Evolutionary conservation across 2,113 vertebrate genomes (phyloP).

Genomic region (Numida meleagris): DNA sequence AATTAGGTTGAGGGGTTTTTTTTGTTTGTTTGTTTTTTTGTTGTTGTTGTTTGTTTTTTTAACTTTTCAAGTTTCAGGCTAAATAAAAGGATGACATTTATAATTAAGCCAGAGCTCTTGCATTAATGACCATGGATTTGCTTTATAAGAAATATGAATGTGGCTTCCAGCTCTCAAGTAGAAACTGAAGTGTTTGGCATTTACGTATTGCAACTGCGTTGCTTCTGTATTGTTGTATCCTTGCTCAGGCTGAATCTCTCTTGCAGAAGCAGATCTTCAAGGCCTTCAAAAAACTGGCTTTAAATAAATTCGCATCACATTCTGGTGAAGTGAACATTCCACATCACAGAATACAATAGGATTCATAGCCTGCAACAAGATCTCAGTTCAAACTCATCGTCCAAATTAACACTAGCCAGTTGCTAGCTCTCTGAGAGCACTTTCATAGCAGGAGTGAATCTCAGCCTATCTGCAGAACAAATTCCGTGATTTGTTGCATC

Average conservation of each 20-base stretch:
- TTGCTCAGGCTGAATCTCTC: not conserved
- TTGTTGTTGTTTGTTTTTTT: too few relatives aligned
- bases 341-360: not conserved
- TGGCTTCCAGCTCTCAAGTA: not conserved
- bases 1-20: not conserved
- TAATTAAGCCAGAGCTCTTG: not conserved
- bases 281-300: not conserved
- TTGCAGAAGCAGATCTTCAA: not conserved
- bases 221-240: not conserved
- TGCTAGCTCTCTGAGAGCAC: not conserved
- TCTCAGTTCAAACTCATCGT: not conserved
- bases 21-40: too few relatives aligned
- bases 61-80: not conserved
- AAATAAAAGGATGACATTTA: not conserved
- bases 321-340: not conserved
- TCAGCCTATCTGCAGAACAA: not conserved
- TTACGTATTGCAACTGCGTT: fast-evolving
- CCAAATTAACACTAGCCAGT: not conserved
- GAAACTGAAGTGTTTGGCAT: not conserved
- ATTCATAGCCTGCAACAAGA: fast-evolving
- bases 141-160: not conserved
- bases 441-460: not conserved
- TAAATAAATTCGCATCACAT: not conserved
- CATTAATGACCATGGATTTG: not conserved
- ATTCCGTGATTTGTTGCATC: not conserved